Percentiles rank a stretch among this genome's conserved stretches.
Conservation (phyloP, 2,888 invertebrate species). For the Andrena minutula region DNA sequence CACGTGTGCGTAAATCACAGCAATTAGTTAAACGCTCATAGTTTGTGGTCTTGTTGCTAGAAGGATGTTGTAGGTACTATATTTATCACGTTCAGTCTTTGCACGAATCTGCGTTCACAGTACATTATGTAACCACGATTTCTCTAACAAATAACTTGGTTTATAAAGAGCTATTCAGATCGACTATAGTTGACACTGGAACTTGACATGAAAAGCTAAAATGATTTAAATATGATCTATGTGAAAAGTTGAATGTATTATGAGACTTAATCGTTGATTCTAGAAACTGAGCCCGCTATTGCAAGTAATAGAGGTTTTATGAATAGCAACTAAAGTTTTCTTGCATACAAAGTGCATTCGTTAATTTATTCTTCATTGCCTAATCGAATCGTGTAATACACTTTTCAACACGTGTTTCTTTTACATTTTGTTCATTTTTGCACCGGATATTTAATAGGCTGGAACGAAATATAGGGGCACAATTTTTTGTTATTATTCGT, state of each 20-base stretch:
- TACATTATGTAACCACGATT: slow-evolving; percentile 12
- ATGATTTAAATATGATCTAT: too few relatives aligned
- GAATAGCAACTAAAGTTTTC: too few relatives aligned
- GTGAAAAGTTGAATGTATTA: too few relatives aligned
- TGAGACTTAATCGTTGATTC: not conserved
- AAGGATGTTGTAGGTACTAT: slow-evolving; percentile 50
- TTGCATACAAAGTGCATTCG: too few relatives aligned
- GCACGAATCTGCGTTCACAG: slow-evolving; percentile 3
- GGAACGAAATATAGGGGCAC: too few relatives aligned
- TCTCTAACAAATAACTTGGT: not conserved
- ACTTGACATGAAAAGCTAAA: not conserved
- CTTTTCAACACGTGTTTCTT: too few relatives aligned
- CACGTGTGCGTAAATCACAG: slow-evolving; percentile 72
- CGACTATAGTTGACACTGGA: not conserved
- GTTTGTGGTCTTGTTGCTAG: slow-evolving; percentile 44
- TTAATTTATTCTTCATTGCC: too few relatives aligned
- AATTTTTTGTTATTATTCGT: too few relatives aligned
- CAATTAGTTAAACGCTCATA: slow-evolving; percentile 72
- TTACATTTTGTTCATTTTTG: too few relatives aligned
- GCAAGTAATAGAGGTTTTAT: not conserved
- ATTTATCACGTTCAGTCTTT: slow-evolving; percentile 47
- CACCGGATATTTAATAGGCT: too few relatives aligned
- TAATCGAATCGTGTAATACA: too few relatives aligned
- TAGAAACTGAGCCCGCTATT: not conserved
- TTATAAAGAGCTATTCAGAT: not conserved